These are phyloP conservation scores for Sinhomidia bicolor DNA, from an alignment of 2,888 invertebrate species.

Conservation along the genomic window DNA sequence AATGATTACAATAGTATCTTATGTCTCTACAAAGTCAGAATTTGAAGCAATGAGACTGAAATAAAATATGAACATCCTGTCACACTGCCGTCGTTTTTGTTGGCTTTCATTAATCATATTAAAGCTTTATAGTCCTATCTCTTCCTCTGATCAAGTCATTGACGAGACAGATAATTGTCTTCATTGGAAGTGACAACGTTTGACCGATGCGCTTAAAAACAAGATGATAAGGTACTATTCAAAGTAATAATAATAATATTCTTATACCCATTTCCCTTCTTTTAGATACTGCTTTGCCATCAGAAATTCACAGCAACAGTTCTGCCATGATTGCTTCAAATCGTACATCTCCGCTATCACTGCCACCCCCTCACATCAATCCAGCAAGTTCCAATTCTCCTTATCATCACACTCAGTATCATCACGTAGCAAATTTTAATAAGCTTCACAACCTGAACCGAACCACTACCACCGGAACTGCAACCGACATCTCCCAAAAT, in stretches of 20 bases:
- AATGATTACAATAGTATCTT: no score
- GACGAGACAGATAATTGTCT: no score
- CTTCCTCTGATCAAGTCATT: no score
- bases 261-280: background rate
- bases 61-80: no score
- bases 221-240: no score
- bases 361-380: background rate
- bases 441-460: background rate
- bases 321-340: slow-evolving; percentile 18
- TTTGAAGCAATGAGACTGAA: no score
- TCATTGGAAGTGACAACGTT: no score
- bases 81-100: background rate
- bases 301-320: slow-evolving; percentile 38
- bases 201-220: no score
- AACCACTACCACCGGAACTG: background rate
- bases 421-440: background rate
- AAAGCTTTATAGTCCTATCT: background rate
- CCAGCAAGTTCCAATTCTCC: background rate
- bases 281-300: slow-evolving; percentile 63
- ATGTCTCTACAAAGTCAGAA: no score
- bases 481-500: background rate
- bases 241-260: no score
- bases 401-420: slow-evolving; percentile 30
- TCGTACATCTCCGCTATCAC: slow-evolving; percentile 43
- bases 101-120: background rate